Evolutionary conservation across 1,140 invertebrate genomes (phyloP).

Genomic region (Probaryconus sp.): DNA sequence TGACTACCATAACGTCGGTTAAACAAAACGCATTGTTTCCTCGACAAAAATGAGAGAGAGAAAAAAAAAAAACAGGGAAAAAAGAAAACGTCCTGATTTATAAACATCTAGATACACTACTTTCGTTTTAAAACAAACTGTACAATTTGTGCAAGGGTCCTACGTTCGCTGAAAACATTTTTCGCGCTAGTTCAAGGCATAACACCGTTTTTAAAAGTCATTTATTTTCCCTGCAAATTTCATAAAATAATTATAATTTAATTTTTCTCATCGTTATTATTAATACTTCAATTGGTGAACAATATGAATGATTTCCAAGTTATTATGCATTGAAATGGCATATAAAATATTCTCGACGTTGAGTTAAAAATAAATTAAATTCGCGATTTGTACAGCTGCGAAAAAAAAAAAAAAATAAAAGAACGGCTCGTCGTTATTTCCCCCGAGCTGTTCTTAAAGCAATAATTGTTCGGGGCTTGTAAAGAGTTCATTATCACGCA

Average conservation of each 20-base stretch:
- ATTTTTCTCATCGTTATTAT: no score
- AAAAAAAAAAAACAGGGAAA: conserved; percentile 3
- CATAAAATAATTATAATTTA: no score
- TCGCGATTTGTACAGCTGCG: background rate
- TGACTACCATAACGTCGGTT: background rate
- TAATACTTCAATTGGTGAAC: no score
- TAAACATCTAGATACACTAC: conserved; percentile 2
- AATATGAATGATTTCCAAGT: no score
- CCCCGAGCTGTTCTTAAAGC: background rate
- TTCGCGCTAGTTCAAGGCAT: no score
- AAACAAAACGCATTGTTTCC: conserved; percentile 26
- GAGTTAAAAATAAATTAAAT: conserved; percentile 10
- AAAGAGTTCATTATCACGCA: conserved; percentile 49
- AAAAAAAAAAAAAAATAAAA: no score
- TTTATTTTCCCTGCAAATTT: no score
- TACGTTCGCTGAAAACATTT: no score
- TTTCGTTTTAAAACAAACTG: conserved; percentile 7
- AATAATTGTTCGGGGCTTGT: conserved; percentile 30
- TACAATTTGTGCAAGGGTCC: conserved; percentile 18
- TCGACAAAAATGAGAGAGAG: conserved; percentile 13
- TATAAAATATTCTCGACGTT: no score
- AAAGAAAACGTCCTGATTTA: conserved; percentile 20
- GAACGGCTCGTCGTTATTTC: conserved; percentile 3
- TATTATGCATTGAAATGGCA: no score
- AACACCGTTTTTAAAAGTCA: no score